Evolutionary conservation across 2,797 vertebrate genomes (phyloP), one percentile per base, ranked within the genome.

Genomic region (Poecile montanus): DNA sequence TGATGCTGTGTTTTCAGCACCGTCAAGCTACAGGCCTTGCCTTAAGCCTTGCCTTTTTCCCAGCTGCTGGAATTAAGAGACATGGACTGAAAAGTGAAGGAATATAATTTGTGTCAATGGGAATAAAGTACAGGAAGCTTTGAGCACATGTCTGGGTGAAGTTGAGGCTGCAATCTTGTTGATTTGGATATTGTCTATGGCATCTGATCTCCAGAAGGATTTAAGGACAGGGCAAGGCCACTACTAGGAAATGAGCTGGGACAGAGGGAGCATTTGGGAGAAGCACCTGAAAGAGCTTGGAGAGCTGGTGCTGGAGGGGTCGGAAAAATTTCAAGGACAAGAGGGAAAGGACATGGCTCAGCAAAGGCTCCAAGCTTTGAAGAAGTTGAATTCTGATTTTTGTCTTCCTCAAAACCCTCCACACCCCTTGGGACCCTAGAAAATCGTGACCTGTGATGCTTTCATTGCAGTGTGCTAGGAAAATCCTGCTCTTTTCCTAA

Each of bases 371-470:
- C 73, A 94, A 51, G 32, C 57, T 88, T 54, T 56, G 30, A 76
- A 73, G 68, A 85, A 85, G 42, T 26, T 11, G 47, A 40, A 45
- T 16, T 91, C 63, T 30, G 27, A 34, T 44, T 80, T 76, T 32
- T 45, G 13, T 57, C 58, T 70, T 65, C 54, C 47, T 48, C 44
- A 5, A 85, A 75, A 34, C 29, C 26, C 63, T 73, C 51, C 2
- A 16, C 15, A 34, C 20, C 40, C 13, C 34, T 29, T 30, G 13
- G 19, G 21, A 76, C 29, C 57, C 65, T 27, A 11, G 29, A 67
- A 23, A 22, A 45, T 0, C 2, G 34, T 34, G 16, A 78, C 18
- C 48, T 44, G 23, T 32, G 4, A 1, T 4, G 2, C 26, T 60
- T 77, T 32, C 36, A 25, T 9, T 50, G 80, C 50, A 32, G 21